Conservation (phyloP, 2,888 invertebrate species). For the Argyresthia albistria region DNA sequence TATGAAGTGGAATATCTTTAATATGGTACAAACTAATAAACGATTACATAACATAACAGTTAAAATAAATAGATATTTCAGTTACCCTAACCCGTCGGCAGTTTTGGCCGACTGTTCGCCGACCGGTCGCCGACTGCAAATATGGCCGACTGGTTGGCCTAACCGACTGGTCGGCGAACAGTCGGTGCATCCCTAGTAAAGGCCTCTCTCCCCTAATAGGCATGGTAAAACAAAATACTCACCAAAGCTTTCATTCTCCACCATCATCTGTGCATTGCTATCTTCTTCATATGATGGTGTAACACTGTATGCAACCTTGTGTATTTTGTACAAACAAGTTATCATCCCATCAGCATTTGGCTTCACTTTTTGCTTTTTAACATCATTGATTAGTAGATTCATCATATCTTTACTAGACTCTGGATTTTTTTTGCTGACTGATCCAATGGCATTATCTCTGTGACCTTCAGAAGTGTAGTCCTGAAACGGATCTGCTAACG, state of each 20-base stretch:
- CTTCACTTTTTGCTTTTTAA: constrained; percentile 37
- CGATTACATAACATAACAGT: too few species aligned
- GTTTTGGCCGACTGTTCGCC: too few species aligned
- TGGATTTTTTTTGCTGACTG: constrained; percentile 29
- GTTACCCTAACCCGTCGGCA: too few species aligned
- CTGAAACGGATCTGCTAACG: too few species aligned
- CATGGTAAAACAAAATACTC: neutral
- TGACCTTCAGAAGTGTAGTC: constrained; percentile 19
- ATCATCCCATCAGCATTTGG: constrained; percentile 29
- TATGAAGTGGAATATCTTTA: too few species aligned
- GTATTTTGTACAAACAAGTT: constrained; percentile 50
- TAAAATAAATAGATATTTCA: too few species aligned
- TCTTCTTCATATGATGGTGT: constrained; percentile 54
- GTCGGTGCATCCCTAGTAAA: too few species aligned
- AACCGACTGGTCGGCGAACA: too few species aligned
- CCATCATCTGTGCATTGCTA: constrained; percentile 37
- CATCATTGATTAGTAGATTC: constrained; percentile 29
- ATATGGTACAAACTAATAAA: too few species aligned
- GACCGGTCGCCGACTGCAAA: too few species aligned
- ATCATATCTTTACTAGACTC: constrained; percentile 27
- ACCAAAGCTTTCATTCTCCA: constrained; percentile 35
- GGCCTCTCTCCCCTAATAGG: too few species aligned
- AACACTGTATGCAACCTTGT: constrained; percentile 44
- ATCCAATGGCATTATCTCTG: constrained; percentile 24
- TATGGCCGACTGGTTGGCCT: too few species aligned